Evolutionary conservation across 2,888 invertebrate genomes (phyloP).

Genomic region (Caenorhabditis sp.): DNA sequence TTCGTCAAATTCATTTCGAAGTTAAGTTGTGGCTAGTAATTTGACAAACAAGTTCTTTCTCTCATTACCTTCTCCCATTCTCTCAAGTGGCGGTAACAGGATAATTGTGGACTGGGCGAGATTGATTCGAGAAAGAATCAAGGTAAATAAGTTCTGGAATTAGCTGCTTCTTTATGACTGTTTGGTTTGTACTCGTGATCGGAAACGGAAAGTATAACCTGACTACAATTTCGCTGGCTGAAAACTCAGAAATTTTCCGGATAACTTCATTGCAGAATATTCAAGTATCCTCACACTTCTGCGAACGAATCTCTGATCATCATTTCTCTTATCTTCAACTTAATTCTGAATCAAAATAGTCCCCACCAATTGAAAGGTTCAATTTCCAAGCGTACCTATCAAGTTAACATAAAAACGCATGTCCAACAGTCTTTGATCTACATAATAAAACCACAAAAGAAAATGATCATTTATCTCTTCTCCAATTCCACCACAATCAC

Average conservation of each 20-base stretch:
- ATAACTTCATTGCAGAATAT: no score
- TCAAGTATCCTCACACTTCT: no score
- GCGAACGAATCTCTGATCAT: no score
- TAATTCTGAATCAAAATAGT: neutral
- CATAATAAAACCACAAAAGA: conserved; percentile 34
- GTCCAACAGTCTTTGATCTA: conserved; percentile 50
- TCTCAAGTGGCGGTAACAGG: conserved; percentile 20
- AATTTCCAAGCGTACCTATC: neutral
- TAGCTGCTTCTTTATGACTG: neutral
- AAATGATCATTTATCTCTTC: conserved; percentile 49
- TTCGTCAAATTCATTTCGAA: conserved; percentile 54
- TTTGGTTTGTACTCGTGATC: no score
- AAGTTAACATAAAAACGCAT: neutral
- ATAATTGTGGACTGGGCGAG: conserved; percentile 13
- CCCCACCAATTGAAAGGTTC: neutral
- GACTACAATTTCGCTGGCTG: no score
- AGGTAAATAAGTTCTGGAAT: neutral
- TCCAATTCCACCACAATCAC: conserved; percentile 43
- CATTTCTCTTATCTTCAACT: no score
- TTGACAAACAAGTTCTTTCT: conserved; percentile 49
- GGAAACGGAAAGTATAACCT: no score
- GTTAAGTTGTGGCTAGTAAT: conserved; percentile 52
- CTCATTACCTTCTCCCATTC: conserved; percentile 3
- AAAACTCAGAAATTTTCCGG: no score
- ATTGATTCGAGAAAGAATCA: neutral